Percentiles rank a stretch among this genome's conserved stretches.
Evolutionary conservation across 2,888 invertebrate species (phyloP).

Genomic region (Ctenicera cuprea): DNA sequence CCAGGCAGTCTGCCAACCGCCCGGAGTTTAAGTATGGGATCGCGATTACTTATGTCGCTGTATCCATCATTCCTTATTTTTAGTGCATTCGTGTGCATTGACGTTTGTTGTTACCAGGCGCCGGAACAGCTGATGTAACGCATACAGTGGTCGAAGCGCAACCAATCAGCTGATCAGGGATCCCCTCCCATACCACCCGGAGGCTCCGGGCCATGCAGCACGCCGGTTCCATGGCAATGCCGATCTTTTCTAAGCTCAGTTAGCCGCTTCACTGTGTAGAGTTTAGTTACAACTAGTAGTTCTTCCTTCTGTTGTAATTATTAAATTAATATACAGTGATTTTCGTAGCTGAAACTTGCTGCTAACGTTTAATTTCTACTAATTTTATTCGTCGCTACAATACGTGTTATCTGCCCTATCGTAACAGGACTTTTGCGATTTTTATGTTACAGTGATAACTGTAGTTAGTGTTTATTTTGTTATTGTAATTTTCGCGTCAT

Average conservation of each 20-base stretch:
- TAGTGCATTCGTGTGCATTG: constrained; percentile 39
- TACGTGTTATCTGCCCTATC: neutral
- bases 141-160: constrained; percentile 61
- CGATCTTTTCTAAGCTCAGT: constrained; percentile 49
- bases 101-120: constrained; percentile 61
- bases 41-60: neutral
- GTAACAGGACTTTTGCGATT: neutral
- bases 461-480: neutral
- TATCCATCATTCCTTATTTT: constrained; percentile 24
- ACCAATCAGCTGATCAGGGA: constrained; percentile 61
- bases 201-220: constrained; percentile 51
- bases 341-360: neutral
- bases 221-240: constrained; percentile 57
- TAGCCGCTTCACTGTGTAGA: constrained; percentile 51
- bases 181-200: constrained; percentile 34
- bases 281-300: constrained; percentile 51
- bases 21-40: neutral
- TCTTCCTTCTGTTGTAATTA: constrained; percentile 24
- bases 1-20: constrained; percentile 41
- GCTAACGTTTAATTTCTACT: neutral
- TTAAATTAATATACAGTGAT: constrained; percentile 42
- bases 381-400: neutral
- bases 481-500: neutral
- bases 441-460: neutral
- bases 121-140: constrained; percentile 64